These are phyloP conservation scores for Microchrysa polita DNA, from an alignment of 2,888 invertebrate species.

Conservation along the genomic window DNA sequence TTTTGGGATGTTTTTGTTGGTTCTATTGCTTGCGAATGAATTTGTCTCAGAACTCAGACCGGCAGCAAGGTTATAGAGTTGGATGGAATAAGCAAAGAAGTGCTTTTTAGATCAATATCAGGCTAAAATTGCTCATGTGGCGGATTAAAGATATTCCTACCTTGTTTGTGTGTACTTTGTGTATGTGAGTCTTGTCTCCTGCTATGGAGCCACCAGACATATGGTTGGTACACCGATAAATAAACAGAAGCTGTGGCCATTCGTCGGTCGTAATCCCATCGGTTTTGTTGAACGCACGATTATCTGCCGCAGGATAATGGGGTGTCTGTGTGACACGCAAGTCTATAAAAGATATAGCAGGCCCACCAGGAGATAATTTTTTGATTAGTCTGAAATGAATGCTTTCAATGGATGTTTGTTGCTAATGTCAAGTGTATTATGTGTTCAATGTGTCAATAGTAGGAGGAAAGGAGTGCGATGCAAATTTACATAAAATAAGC, in stretches of 20 bases:
- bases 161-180: background rate
- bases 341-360: conserved; percentile 1
- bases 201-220: background rate
- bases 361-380: conserved; percentile 3
- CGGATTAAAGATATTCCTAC: conserved; percentile 7
- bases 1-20: background rate
- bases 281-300: conserved; percentile 33
- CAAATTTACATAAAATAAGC: too few relatives aligned
- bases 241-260: conserved; percentile 20
- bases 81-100: background rate
- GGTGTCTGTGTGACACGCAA: conserved; percentile 19
- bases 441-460: too few relatives aligned
- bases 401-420: background rate
- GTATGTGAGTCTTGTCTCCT: background rate
- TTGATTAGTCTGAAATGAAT: background rate
- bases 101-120: conserved; percentile 4
- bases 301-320: conserved; percentile 31
- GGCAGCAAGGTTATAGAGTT: background rate
- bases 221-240: conserved; percentile 26
- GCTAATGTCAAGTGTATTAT: too few relatives aligned
- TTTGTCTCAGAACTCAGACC: background rate
- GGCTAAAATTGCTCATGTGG: conserved; percentile 5
- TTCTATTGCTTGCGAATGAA: background rate
- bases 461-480: too few relatives aligned
- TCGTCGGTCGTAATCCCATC: conserved; percentile 28